A percentile compares a stretch with the other conserved stretches of the same genome.
Conservation (phyloP, 2,113 vertebrate species). For the Oreochromis spilurus region DNA sequence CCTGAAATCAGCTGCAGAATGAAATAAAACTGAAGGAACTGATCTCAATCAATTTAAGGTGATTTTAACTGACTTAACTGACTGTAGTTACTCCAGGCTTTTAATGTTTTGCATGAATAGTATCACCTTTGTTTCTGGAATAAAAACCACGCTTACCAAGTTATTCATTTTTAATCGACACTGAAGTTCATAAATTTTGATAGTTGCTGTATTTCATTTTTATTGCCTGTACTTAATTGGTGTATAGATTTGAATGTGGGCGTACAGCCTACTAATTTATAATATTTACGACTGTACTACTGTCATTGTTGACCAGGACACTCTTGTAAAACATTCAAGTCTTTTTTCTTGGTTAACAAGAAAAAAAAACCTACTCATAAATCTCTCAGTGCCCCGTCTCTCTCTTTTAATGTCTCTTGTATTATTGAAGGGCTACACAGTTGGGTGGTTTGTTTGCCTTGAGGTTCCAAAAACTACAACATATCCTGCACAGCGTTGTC, state of each 20-base stretch:
- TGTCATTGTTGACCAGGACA: not conserved
- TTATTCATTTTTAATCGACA: not conserved
- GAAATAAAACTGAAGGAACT: not conserved
- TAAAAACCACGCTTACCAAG: not conserved
- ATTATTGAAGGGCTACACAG: not conserved
- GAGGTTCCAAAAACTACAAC: not conserved
- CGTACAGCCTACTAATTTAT: not conserved
- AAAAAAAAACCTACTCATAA: fast-evolving
- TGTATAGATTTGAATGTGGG: not conserved
- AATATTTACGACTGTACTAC: not conserved
- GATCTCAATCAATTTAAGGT: not conserved
- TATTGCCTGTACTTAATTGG: not conserved
- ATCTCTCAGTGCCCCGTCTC: fast-evolving
- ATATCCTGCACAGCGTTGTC: not conserved
- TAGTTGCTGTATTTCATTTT: not conserved
- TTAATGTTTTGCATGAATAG: not conserved
- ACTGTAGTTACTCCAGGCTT: not conserved
- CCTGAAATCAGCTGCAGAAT: not conserved
- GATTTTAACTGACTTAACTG: not conserved
- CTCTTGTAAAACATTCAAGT: not conserved
- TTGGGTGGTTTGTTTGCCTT: not conserved
- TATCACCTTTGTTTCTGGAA: not conserved
- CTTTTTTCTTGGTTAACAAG: not conserved
- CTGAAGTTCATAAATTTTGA: not conserved
- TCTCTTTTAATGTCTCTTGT: not conserved